Conservation (phyloP, 2,888 invertebrate species). For the Hyles lineata region DNA sequence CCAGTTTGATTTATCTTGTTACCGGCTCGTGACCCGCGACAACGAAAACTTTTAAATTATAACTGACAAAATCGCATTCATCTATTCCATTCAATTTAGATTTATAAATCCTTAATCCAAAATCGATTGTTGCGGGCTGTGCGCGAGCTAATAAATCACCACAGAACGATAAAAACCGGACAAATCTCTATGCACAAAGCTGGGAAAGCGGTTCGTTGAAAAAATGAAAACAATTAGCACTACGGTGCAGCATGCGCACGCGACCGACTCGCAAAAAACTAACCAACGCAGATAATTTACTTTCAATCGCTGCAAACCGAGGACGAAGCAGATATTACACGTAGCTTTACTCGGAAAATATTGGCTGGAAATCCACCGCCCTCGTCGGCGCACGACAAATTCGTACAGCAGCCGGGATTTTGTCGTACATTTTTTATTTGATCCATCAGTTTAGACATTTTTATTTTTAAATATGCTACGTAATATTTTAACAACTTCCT, state of each 20-base stretch:
- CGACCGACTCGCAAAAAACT: conserved; percentile 56
- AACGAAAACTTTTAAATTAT: neutral
- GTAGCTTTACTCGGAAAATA: conserved; percentile 42
- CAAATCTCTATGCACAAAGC: conserved; percentile 52
- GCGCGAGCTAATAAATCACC: conserved; percentile 53
- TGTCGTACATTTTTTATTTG: conserved; percentile 5
- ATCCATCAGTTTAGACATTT: conserved; percentile 1
- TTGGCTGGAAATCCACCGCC: conserved; percentile 23
- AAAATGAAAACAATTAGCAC: conserved; percentile 70
- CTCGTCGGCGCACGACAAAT: conserved; percentile 32
- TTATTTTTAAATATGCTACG: neutral
- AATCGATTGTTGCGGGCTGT: conserved; percentile 48
- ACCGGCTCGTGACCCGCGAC: conserved; percentile 1
- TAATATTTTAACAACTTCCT: neutral
- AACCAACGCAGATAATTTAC: conserved; percentile 65
- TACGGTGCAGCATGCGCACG: conserved; percentile 50
- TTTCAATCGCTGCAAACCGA: conserved; percentile 64
- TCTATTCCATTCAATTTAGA: conserved; percentile 27
- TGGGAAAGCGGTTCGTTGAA: conserved; percentile 45
- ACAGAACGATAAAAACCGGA: conserved; percentile 52
- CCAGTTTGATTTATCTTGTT: conserved; percentile 34
- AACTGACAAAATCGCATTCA: conserved; percentile 8
- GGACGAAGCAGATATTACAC: conserved; percentile 56
- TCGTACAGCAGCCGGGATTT: neutral
- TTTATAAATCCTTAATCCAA: conserved; percentile 43